Evolutionary conservation across 2,797 vertebrate genomes (phyloP).

Genomic region (Melopsittacus undulatus): DNA sequence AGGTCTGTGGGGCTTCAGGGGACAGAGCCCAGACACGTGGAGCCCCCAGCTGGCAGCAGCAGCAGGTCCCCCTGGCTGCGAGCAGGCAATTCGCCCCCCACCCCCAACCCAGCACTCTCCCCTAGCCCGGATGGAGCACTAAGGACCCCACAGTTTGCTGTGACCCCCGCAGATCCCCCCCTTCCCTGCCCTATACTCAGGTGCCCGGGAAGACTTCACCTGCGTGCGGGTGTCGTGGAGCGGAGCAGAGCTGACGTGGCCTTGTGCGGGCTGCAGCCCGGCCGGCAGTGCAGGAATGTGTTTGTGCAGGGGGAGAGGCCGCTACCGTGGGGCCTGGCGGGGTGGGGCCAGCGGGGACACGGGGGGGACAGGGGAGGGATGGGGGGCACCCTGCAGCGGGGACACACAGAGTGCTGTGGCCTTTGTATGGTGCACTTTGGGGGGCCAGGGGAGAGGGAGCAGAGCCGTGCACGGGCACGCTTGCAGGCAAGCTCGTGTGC

Average conservation of each 20-base stretch:
- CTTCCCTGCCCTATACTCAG: not conserved
- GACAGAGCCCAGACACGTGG: accelerated
- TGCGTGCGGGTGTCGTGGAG: not conserved
- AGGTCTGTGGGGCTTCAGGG: not conserved
- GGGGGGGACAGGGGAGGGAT: not conserved
- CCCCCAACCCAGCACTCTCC: not conserved
- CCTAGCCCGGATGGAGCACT: not conserved
- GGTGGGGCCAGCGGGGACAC: slow-evolving; percentile 6
- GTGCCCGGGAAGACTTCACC: slow-evolving; percentile 25
- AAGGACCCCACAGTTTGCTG: not conserved
- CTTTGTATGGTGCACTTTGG: accelerated
- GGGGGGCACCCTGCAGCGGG: not conserved
- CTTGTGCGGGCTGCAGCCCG: slow-evolving; percentile 9
- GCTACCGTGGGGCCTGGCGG: not conserved
- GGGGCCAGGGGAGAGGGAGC: not conserved
- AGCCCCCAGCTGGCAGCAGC: not conserved
- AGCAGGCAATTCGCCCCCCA: not conserved
- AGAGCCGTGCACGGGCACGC: accelerated
- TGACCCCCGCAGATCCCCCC: not conserved
- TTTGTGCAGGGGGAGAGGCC: slow-evolving; percentile 66
- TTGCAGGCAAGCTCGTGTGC: not conserved
- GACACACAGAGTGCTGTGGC: not conserved
- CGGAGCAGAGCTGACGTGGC: slow-evolving; percentile 61
- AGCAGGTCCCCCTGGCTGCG: not conserved
- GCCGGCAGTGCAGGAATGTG: slow-evolving; percentile 52